Evolutionary conservation across 2,113 vertebrate species (phyloP).

Genomic region (Craseonycteris thonglongyai): DNA sequence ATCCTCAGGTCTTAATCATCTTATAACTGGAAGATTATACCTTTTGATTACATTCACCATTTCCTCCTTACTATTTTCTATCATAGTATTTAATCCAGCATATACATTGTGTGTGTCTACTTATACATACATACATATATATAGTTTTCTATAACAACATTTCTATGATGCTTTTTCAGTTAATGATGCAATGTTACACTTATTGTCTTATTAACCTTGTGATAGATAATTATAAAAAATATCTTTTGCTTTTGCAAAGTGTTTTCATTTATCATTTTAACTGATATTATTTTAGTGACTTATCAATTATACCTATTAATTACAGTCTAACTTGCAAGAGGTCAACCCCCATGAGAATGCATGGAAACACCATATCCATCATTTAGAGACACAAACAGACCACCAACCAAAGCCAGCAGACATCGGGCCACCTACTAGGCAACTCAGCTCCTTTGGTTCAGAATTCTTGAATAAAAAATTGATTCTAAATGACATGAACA

Average conservation of each 20-base stretch:
- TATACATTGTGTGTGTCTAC: too few species aligned
- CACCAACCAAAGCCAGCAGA: neutral
- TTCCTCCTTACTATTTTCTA: neutral
- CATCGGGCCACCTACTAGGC: neutral
- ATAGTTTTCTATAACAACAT: neutral
- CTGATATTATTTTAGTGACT: neutral
- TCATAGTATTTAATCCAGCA: neutral
- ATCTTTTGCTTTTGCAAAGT: neutral
- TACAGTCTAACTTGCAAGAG: neutral
- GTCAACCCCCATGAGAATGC: neutral
- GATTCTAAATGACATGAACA: constrained; percentile 5
- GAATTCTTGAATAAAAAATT: constrained; percentile 15
- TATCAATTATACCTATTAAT: neutral
- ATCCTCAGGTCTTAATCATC: neutral
- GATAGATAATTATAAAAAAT: neutral
- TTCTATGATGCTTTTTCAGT: neutral
- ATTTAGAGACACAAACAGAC: neutral
- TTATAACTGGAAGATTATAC: neutral
- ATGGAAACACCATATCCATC: fast-evolving
- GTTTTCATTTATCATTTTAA: neutral
- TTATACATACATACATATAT: too few species aligned
- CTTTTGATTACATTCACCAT: neutral
- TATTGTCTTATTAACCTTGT: neutral
- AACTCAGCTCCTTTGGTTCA: neutral
- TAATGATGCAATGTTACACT: neutral